Evolutionary conservation across 2,113 vertebrate species (phyloP).

Genomic region (Centropus unirufus): DNA sequence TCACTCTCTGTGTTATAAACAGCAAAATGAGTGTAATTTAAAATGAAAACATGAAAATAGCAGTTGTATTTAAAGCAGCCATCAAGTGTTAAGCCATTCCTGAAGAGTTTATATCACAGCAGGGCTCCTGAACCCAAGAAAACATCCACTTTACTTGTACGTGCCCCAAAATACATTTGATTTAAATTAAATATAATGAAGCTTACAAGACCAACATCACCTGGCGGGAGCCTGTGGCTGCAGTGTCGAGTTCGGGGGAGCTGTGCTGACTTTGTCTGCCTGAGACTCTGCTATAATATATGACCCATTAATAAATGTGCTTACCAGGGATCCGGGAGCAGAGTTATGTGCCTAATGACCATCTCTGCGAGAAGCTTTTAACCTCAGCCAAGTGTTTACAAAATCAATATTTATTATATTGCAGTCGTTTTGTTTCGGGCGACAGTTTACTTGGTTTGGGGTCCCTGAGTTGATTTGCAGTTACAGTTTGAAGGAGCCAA

Average conservation of each 20-base stretch:
- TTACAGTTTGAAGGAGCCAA: not conserved
- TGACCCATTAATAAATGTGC: not conserved
- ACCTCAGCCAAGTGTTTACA: not conserved
- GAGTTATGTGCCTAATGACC: not conserved
- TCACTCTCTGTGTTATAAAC: not conserved
- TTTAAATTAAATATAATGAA: not conserved
- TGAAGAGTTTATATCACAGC: not conserved
- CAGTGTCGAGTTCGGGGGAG: not conserved
- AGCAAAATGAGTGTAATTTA: not conserved
- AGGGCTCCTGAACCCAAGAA: not conserved
- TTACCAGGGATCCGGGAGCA: not conserved
- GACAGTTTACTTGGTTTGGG: not conserved
- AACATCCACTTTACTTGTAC: not conserved
- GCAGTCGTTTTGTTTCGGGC: not conserved
- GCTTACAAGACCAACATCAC: not conserved
- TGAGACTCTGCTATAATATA: accelerated
- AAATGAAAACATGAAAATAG: not conserved
- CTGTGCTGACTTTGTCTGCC: not conserved
- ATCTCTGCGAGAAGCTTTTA: not conserved
- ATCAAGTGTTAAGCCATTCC: not conserved
- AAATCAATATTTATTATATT: not conserved
- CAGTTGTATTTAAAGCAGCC: not conserved
- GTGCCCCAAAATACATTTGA: not conserved
- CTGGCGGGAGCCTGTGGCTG: not conserved
- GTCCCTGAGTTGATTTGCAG: not conserved